phyloP scores from a whole-genome alignment of 2,888 invertebrate genomes.

The Mechanitis mazaeus region DNA sequence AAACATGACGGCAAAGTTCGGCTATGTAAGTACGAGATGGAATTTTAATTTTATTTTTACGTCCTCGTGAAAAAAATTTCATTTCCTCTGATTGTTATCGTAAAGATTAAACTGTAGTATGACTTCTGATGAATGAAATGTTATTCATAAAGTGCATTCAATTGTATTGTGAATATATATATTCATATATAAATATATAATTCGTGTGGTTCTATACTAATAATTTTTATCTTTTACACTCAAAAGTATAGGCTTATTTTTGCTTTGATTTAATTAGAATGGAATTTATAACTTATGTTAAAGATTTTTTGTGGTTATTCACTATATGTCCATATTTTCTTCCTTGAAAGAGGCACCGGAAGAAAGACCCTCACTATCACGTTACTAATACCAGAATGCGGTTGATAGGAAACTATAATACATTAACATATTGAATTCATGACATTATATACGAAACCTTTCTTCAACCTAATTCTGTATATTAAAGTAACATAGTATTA shows the following conservation, averaged over 20 bases:
- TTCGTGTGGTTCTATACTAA: slow-evolving; percentile 12
- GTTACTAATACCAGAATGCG: slow-evolving; percentile 26
- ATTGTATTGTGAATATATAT: too few relatives aligned
- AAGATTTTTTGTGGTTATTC: background rate
- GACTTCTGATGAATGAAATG: slow-evolving; percentile 27
- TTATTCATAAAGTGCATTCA: slow-evolving; percentile 1
- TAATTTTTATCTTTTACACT: slow-evolving; percentile 25
- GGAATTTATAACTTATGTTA: slow-evolving; percentile 26
- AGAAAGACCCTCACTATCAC: slow-evolving; percentile 26
- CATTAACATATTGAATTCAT: slow-evolving; percentile 26
- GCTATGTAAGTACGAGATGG: slow-evolving; percentile 66
- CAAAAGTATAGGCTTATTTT: slow-evolving; percentile 17
- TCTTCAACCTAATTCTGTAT: slow-evolving; percentile 14
- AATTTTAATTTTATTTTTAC: slow-evolving; percentile 24
- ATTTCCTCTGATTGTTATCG: slow-evolving; percentile 30
- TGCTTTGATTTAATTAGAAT: slow-evolving; percentile 33
- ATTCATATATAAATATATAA: too few relatives aligned
- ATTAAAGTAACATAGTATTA: background rate
- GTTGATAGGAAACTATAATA: slow-evolving; percentile 16
- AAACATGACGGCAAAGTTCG: slow-evolving; percentile 78
- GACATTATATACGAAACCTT: slow-evolving; percentile 28
- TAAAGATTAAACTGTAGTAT: slow-evolving; percentile 23
- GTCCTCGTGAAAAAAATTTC: slow-evolving; percentile 25
- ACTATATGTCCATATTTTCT: too few relatives aligned
- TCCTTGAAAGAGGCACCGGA: slow-evolving; percentile 22